Conservation (phyloP, 2,888 invertebrate genomes). For the Rapana venosa region DNA sequence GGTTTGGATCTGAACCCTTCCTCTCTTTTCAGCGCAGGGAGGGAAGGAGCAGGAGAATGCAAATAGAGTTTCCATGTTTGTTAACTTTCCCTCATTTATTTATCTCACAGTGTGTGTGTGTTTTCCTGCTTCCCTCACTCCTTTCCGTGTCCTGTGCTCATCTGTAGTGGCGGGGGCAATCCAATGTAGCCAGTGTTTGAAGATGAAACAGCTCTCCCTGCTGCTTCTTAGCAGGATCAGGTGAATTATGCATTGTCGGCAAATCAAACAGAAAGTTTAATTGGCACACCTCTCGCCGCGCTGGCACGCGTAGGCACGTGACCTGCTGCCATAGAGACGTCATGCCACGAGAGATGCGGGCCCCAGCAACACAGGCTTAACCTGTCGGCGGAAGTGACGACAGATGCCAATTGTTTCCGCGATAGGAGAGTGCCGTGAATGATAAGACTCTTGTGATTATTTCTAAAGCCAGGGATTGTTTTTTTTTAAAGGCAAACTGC, state of each 20-base stretch:
- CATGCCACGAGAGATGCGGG: no score
- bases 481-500: no score
- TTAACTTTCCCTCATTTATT: constrained; percentile 27
- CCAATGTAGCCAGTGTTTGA: constrained; percentile 36
- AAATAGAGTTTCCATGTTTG: not conserved
- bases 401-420: not conserved
- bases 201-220: constrained; percentile 40
- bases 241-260: constrained; percentile 41
- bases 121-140: not conserved
- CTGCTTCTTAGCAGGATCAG: constrained; percentile 19
- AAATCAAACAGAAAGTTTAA: constrained; percentile 43
- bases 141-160: not conserved
- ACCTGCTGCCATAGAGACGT: not conserved
- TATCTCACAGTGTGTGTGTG: not conserved
- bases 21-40: not conserved
- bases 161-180: constrained; percentile 12
- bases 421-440: not conserved
- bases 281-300: not conserved
- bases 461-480: no score
- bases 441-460: no score
- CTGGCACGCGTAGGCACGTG: not conserved
- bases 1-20: no score
- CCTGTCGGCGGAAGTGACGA: not conserved
- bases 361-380: no score
- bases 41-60: not conserved